phyloP scores from a whole-genome alignment of 2,113 vertebrate genomes.

The Gopherus evgoodei region DNA sequence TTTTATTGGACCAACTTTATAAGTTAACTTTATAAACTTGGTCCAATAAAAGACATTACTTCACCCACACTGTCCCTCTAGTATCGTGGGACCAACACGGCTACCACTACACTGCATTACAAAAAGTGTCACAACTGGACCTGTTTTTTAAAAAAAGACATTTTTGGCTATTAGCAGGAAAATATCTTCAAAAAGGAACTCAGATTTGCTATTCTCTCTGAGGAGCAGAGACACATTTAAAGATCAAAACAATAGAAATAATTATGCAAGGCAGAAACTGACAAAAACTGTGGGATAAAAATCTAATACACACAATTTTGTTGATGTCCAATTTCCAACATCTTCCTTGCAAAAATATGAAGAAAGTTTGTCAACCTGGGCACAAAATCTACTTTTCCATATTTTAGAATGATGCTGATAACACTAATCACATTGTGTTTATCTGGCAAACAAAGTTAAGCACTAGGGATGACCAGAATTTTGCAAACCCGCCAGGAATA shows the following conservation, averaged over 20 bases:
- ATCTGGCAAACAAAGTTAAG: background rate
- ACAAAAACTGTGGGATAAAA: constrained; percentile 29
- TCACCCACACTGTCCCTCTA: background rate
- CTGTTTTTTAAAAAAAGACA: constrained; percentile 2
- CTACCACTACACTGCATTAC: background rate
- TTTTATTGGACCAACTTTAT: background rate
- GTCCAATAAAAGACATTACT: background rate
- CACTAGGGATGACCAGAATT: background rate
- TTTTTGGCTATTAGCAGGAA: background rate
- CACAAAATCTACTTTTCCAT: background rate
- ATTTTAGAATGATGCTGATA: constrained; percentile 2
- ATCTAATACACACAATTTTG: constrained; percentile 14
- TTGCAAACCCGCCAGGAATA: background rate
- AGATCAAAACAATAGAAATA: constrained; percentile 55
- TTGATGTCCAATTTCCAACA: constrained; percentile 8
- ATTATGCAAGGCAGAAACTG: constrained; percentile 43
- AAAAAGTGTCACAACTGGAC: constrained; percentile 15
- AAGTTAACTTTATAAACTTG: background rate
- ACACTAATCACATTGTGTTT: background rate
- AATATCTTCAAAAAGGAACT: constrained; percentile 30
- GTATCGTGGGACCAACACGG: background rate
- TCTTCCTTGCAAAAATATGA: background rate
- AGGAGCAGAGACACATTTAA: constrained; percentile 38
- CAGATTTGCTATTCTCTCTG: constrained; percentile 45
- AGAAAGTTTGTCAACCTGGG: constrained; percentile 11